These are phyloP conservation scores for Casuarius casuarius DNA, from an alignment of 2,113 vertebrate genomes.

Conservation along the genomic window DNA sequence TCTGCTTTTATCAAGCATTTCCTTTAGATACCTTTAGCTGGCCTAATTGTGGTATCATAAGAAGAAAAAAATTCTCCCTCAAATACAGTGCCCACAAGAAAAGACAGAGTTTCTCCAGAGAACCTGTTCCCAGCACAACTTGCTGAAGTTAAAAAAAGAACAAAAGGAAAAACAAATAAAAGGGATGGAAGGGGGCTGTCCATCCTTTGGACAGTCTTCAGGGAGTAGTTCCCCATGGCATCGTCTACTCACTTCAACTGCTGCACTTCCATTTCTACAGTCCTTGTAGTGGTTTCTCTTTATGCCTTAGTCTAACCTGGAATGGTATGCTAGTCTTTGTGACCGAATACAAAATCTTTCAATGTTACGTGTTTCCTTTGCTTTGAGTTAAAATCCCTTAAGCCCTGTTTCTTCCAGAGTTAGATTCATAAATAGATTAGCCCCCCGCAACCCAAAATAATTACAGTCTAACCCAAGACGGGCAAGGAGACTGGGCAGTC, in stretches of 20 bases:
- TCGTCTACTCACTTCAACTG: neutral
- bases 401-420: neutral
- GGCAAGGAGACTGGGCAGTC: neutral
- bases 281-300: neutral
- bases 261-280: neutral
- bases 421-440: neutral
- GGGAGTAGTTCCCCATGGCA: neutral
- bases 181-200: neutral
- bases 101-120: neutral
- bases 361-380: neutral
- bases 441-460: neutral
- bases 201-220: neutral
- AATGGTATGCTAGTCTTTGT: neutral
- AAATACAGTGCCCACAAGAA: conserved; percentile 48
- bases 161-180: neutral
- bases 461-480: neutral
- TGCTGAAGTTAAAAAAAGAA: neutral
- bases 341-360: neutral
- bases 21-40: neutral
- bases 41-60: neutral
- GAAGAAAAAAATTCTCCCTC: neutral
- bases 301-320: neutral
- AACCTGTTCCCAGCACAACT: conserved; percentile 44
- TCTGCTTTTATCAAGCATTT: conserved; percentile 26
- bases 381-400: neutral